These are phyloP conservation scores for Cotesia congregata DNA, from an alignment of 2,888 invertebrate genomes.

Conservation along the genomic window DNA sequence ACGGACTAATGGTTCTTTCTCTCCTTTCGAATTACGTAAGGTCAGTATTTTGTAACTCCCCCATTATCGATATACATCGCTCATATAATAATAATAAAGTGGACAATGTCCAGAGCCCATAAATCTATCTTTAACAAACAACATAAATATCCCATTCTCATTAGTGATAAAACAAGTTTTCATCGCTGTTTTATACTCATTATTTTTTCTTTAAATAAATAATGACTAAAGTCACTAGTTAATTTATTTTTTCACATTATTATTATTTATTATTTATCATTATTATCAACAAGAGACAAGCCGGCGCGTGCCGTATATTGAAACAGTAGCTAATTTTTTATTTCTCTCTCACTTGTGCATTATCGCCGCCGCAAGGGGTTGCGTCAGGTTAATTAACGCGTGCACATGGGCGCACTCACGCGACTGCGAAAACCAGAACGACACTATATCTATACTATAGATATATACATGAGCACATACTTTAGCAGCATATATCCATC, in stretches of 20 bases:
- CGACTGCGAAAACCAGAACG: constrained; percentile 13
- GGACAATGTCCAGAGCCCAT: constrained; percentile 25
- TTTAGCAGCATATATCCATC: neutral
- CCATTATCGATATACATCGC: constrained; percentile 3
- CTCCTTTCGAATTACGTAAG: constrained; percentile 14
- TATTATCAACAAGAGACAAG: neutral
- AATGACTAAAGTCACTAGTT: neutral
- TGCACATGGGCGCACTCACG: constrained; percentile 13
- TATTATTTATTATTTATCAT: neutral
- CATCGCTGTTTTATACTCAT: neutral
- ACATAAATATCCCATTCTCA: neutral
- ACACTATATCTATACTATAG: neutral
- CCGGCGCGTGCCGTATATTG: constrained; percentile 50
- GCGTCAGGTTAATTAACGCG: constrained; percentile 49
- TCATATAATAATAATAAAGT: neutral
- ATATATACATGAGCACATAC: neutral
- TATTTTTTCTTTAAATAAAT: neutral
- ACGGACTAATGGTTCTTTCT: constrained; percentile 15
- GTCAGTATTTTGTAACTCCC: constrained; percentile 17
- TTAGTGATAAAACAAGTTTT: neutral
- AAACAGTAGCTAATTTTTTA: constrained; percentile 5
- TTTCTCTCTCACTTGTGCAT: constrained; percentile 24
- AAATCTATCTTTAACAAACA: neutral
- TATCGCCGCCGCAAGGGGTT: constrained; percentile 43
- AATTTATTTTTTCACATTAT: too few relatives aligned